A percentile compares a stretch with the other conserved stretches of the same genome.
phyloP scores from a whole-genome alignment of 2,113 vertebrate genomes.

The Zosterops borbonicus region DNA sequence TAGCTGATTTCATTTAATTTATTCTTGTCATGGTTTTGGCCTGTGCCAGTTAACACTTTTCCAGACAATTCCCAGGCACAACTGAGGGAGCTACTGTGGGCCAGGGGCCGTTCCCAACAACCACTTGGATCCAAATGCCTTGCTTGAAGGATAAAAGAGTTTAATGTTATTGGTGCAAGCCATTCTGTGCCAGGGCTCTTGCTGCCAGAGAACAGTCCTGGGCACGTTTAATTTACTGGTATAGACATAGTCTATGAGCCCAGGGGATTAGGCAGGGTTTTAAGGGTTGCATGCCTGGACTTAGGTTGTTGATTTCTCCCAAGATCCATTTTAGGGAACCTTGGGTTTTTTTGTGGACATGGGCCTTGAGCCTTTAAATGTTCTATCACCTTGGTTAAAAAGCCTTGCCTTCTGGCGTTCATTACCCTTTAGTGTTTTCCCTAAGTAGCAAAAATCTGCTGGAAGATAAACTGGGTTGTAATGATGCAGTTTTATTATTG shows the following conservation, averaged over 20 bases:
- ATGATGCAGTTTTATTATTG: not conserved
- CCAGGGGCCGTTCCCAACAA: not conserved
- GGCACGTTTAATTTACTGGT: constrained; percentile 55
- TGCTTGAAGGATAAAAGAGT: constrained; percentile 40
- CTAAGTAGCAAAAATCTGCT: not conserved
- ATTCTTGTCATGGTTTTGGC: not conserved
- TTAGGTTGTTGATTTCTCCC: constrained; percentile 38
- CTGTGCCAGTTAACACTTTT: not conserved
- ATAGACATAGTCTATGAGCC: constrained; percentile 50
- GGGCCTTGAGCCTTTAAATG: not conserved
- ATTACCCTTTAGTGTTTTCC: not conserved
- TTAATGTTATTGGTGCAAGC: constrained; percentile 33
- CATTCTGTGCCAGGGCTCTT: constrained; percentile 24
- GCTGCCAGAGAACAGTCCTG: constrained; percentile 58
- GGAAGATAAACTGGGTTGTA: not conserved
- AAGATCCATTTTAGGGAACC: not conserved
- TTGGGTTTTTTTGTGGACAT: not conserved
- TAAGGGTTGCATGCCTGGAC: constrained; percentile 54
- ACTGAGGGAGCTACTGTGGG: constrained; percentile 12
- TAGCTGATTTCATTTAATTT: constrained; percentile 12
- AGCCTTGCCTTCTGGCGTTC: not conserved
- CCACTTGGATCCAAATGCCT: constrained; percentile 4
- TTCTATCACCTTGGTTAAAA: not conserved
- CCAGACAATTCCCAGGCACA: constrained; percentile 19
- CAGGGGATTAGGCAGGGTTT: constrained; percentile 54